Base-by-base conservation (phyloP, 2,113 vertebrate genomes). In the Suricata suricatta region DNA sequence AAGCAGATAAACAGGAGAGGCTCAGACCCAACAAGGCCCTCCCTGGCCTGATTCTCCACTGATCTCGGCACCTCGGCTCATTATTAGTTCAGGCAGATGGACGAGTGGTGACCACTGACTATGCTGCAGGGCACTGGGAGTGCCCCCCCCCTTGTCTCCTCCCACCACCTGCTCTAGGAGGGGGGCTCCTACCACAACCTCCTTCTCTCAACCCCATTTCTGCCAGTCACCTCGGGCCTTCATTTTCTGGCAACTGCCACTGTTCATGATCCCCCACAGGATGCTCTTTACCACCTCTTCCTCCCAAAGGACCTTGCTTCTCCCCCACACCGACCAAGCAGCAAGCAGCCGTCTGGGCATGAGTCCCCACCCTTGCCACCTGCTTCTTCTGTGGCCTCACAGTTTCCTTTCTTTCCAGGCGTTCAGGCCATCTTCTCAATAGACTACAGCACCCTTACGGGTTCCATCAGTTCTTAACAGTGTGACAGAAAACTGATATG, bases 71-170 rank as follows among this genome's bases (percentile, higher is more conserved):
- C 27, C 63, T 66, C 35, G 57, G n/a, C 60, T 31, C 2, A 0
- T 17, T 63, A 50, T 7, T 69, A 66, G 52, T 10, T 17, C n/a
- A 31, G 13, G 8, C 4, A 3, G 9, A 57, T 3, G 5, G 14
- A 7, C 44, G 44, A 0, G 1, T 29, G 14, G 17, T 5, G 13
- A 52, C 31, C 4, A 3, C 0, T 19, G 16, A 17, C 33, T 2
- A 1, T 3, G 14, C 71, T 14, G 44, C 27, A 74, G 52, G 50
- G 7, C 64, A 1, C 12, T 5, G 4, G 11, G 25, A 19, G 16
- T 11, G 10, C 10, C 12, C 35, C 47, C 3, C 7, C 21, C 41
- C 54, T 21, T 54, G 6, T 17, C 21, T 11, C 13, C 33, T 50
- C 4, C 29, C 8, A 25, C 63, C 41, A 3, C 3, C 27, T 13